Base-by-base conservation (phyloP, 2,113 vertebrate genomes). In the Aythya baeri region DNA sequence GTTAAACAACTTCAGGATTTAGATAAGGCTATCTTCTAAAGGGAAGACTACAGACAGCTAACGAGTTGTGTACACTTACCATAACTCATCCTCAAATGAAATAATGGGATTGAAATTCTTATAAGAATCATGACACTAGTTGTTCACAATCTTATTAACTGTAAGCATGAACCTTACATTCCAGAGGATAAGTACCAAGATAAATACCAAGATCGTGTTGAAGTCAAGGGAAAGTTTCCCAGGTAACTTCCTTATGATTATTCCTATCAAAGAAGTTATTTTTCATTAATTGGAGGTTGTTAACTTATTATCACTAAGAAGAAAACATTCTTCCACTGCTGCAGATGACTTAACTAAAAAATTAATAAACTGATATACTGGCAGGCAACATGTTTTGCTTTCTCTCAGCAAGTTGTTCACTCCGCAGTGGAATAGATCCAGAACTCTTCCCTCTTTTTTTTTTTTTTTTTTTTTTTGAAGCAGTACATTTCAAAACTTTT, bases 401-500 rank as follows among this genome's bases (percentile, higher is more conserved):
- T 66, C 75, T 82, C 41, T 54, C 77, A 54, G 29, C 3, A 77
- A 89, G 43, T 18, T 77, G 43, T 67, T 95, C 22, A 17, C 88
- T 94, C 67, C 36, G 67, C 32, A 52, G 29, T 63, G 61, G 17
- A 80, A 26, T 70, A 38, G 20, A 85, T 71, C 36, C 68, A 80
- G 68, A n/a, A 71, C 11, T 80, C n/a, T 58, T 26, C 79, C 75
- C 5, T 94, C 17, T 12, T 7, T 20, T 83, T 88, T 85, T 31
- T 55, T 88, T 92, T 34, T 34, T 17, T 13, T 7, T 20, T 83
- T 88, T 84, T 31, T 55, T 88, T 91, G 38, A 78, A 95, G 55
- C 32, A 91, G 13, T 43, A 71, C 15, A 18, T 89, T 93, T 95
- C 65, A 57, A 91, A 96, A 93, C 13, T 83, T 86, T 79, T 59